Evolutionary conservation across 2,113 vertebrate genomes (phyloP).

Genomic region (Neomonachus schauinslandi): DNA sequence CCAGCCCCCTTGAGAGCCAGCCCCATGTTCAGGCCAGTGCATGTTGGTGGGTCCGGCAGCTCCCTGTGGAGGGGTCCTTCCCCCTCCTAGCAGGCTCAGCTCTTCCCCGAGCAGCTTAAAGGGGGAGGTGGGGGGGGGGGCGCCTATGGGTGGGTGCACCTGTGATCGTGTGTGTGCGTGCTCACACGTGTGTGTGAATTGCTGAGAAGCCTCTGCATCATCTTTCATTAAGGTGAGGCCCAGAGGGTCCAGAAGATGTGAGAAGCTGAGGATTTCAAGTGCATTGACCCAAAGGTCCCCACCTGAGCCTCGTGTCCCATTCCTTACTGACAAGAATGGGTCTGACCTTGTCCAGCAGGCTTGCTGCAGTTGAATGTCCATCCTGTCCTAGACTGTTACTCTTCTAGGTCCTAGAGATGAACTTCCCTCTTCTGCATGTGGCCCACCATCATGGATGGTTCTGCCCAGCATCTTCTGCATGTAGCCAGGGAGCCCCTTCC

Average conservation of each 20-base stretch:
- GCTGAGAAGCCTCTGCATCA: background rate
- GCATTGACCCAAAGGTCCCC: background rate
- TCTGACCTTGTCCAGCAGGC: background rate
- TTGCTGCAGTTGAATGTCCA: background rate
- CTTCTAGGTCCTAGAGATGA: background rate
- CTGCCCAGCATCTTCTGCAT: background rate
- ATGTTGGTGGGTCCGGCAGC: background rate
- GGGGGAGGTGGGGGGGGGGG: accelerated
- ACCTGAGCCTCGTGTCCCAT: no score
- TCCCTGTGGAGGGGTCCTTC: no score
- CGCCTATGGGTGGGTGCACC: accelerated
- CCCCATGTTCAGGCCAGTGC: accelerated
- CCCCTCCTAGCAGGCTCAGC: accelerated
- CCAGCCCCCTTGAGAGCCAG: background rate
- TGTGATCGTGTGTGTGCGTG: accelerated
- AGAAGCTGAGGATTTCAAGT: no score
- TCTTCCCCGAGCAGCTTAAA: accelerated
- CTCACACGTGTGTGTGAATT: background rate
- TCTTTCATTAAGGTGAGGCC: no score
- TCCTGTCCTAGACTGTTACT: background rate
- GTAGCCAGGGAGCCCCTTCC: background rate
- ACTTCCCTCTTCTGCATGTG: accelerated
- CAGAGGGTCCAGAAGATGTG: accelerated
- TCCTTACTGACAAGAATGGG: background rate
- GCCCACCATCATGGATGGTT: no score